Evolutionary conservation across 2,113 vertebrate genomes (phyloP).

Genomic region (Sula dactylatra): DNA sequence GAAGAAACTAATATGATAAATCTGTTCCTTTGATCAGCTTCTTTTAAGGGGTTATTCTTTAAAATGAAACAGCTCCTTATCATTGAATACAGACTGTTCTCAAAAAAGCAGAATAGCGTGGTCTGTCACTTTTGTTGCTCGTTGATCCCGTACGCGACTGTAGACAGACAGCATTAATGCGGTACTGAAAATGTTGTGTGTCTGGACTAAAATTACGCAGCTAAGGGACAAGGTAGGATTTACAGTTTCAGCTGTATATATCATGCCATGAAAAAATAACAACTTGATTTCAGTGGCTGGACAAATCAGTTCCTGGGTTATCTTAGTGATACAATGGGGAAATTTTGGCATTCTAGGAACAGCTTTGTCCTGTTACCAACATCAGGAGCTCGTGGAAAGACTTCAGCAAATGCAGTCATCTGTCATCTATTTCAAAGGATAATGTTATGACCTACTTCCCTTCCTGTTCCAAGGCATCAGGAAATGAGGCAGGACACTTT

Average conservation of each 20-base stretch:
- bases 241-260: neutral
- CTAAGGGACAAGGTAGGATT: neutral
- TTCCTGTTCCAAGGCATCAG: constrained; percentile 47
- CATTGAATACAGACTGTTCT: neutral
- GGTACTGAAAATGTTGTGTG: neutral
- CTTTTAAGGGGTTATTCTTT: neutral
- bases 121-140: neutral
- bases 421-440: neutral
- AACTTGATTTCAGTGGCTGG: neutral
- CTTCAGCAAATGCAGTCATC: neutral
- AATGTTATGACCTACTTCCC: neutral
- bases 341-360: neutral
- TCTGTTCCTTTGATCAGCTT: neutral
- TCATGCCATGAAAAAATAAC: neutral
- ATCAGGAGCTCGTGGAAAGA: neutral
- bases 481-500: constrained; percentile 30
- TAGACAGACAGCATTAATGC: neutral
- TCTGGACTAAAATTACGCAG: neutral
- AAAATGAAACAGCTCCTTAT: neutral
- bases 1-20: neutral
- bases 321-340: neutral
- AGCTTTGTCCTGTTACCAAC: constrained; percentile 10
- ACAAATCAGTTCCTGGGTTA: neutral
- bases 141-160: accelerated
- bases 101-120: neutral